Evolutionary conservation across 2,797 vertebrate species (phyloP).

Genomic region (Myoxocephalus aenaeus): DNA sequence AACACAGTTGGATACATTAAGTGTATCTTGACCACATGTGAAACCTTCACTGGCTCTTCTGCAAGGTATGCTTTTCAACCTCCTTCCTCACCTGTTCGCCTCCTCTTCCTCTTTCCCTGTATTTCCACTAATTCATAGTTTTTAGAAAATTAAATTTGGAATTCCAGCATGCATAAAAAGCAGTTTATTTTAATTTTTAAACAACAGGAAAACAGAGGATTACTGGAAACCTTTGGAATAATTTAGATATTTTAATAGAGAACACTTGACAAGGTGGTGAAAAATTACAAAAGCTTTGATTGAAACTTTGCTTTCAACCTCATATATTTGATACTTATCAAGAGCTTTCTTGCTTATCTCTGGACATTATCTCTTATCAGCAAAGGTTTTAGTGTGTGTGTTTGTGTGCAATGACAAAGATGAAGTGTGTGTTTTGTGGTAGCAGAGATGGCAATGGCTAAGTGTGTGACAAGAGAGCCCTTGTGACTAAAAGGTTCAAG

Average conservation of each 20-base stretch:
- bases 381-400: conserved; percentile 5
- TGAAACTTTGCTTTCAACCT: conserved; percentile 6
- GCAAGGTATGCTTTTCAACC: background rate
- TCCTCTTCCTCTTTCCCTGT: background rate
- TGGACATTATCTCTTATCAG: conserved; percentile 8
- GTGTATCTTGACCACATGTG: background rate
- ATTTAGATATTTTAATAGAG: background rate
- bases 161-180: background rate
- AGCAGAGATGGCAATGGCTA: background rate
- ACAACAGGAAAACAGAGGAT: background rate
- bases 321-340: conserved; percentile 25
- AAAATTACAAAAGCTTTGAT: conserved; percentile 2
- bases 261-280: background rate
- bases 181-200: background rate
- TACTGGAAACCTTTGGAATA: background rate
- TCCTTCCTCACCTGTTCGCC: background rate
- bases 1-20: background rate
- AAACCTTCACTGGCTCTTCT: background rate
- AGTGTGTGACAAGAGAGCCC: background rate
- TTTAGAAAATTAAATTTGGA: background rate
- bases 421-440: conserved; percentile 9
- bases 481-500: conserved; percentile 1
- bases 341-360: conserved; percentile 3
- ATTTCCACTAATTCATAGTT: background rate
- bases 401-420: conserved; percentile 22